These are phyloP conservation scores for Drosophila varians DNA, from an alignment of 1,140 invertebrate species.

Conservation along the genomic window DNA sequence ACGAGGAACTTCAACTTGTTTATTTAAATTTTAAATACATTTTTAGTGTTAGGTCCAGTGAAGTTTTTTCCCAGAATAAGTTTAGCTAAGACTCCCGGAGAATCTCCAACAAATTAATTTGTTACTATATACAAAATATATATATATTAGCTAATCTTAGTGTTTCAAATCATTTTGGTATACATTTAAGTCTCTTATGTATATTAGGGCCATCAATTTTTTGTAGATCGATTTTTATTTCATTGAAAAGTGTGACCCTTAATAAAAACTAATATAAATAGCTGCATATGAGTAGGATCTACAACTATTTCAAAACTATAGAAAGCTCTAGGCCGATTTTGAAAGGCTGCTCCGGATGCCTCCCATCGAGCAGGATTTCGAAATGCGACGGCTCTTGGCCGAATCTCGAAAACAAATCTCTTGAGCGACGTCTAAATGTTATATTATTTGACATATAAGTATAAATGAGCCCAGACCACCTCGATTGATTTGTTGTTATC, in stretches of 20 bases:
- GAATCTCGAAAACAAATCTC: conserved; percentile 63
- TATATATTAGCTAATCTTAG: conserved; percentile 62
- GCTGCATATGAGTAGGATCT: conserved; percentile 66
- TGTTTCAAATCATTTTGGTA: conserved; percentile 66
- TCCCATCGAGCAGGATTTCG: conserved; percentile 65
- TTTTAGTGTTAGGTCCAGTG: conserved; percentile 53
- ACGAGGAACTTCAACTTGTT: conserved; percentile 59
- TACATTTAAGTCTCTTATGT: conserved; percentile 65
- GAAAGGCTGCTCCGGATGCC: conserved; percentile 63
- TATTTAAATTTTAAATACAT: conserved; percentile 63
- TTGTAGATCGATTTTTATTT: conserved; percentile 60
- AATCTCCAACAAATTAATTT: conserved; percentile 31
- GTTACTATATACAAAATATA: conserved; percentile 41
- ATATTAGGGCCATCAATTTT: conserved; percentile 73
- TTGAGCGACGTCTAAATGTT: conserved; percentile 77
- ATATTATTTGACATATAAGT: conserved; percentile 75
- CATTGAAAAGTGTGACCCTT: conserved; percentile 26
- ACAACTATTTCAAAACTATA: background rate
- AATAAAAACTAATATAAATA: conserved; percentile 45
- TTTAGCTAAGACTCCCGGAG: conserved; percentile 30
- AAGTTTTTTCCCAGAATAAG: conserved; percentile 50
- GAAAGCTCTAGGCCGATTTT: conserved; percentile 21
- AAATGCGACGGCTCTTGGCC: conserved; percentile 12
- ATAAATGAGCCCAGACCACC: conserved; percentile 80
- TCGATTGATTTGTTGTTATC: conserved; percentile 73